These are phyloP conservation scores for Sitophilus oryzae DNA, from an alignment of 1,140 invertebrate genomes.

Conservation along the genomic window DNA sequence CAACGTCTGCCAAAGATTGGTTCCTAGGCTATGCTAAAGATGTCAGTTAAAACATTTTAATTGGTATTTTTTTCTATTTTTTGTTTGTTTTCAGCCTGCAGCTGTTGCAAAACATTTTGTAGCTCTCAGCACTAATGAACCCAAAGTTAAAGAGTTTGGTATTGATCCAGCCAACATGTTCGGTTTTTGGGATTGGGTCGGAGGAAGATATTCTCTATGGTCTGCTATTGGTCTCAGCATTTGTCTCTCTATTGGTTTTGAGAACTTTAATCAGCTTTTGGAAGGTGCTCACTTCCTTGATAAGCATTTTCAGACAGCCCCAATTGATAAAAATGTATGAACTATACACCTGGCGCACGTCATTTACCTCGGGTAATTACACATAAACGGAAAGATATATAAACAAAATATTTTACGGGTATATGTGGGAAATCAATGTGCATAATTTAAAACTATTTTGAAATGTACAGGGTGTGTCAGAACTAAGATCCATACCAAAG, in stretches of 20 bases:
- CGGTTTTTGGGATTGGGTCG: conserved; percentile 99
- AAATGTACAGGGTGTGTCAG: too few species aligned
- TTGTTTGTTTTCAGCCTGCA: conserved; percentile 54
- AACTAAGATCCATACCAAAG: too few species aligned
- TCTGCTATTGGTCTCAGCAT: conserved; percentile 98
- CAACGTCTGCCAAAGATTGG: conserved; percentile 94
- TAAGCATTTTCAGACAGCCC: conserved; percentile 83
- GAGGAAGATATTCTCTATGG: conserved; percentile 96
- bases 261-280: conserved; percentile 91
- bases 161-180: conserved; percentile 98
- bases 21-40: conserved; percentile 82
- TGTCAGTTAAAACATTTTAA: conserved; percentile 51
- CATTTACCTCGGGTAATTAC: too few species aligned
- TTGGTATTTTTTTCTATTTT: conserved; percentile 26
- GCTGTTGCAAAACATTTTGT: conserved; percentile 97
- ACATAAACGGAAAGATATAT: too few species aligned
- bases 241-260: conserved; percentile 86
- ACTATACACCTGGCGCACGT: too few species aligned
- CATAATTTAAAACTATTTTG: too few species aligned
- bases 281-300: conserved; percentile 92
- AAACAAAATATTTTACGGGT: too few species aligned
- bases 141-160: conserved; percentile 93
- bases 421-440: too few species aligned
- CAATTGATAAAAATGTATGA: conserved; percentile 90
- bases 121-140: conserved; percentile 90